Evolutionary conservation across 1,140 invertebrate species (phyloP), one percentile per base, ranked within the genome.

Genomic region (Hermetia illucens): DNA sequence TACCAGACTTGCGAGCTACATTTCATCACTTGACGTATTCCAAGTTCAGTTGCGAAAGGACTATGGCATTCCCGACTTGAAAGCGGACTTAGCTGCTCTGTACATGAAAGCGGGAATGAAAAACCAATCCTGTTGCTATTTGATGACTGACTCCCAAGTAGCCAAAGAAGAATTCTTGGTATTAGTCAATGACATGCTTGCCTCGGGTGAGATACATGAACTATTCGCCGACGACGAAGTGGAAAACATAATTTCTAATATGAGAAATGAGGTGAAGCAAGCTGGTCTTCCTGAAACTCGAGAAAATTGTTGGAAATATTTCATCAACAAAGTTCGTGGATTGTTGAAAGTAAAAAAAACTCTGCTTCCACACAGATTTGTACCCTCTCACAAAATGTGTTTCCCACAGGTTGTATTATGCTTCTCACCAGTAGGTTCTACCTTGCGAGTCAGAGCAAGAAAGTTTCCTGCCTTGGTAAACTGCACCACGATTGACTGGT

Each of bases 281-380:
- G 61, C 74, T 3, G 92, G 90, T 8, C 64, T 90, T 36, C 64
- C 77, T 39, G 91, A 95, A 59, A 84, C 83, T 0, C 72, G 78
- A 45, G 91, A 96, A 55, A 94, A 91, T 52, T 94, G 90, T 53
- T 97, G 91, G 91, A 82, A 79, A 55, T 91, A 88, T 64, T 96
- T 93, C 54, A 92, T 97, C 44, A 84, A 92, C 47, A 75, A 84
- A 53, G 88, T 94, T 9, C 69, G 87, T 38, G 67, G 64, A 31
- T 62, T 74, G 48, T 50, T 86, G 3, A 86, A 83, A 56, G 64
- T 64, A 38, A n/a, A 12, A 4, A 5, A 5, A 4, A 18, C 19
- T 15, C 5, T 17, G 16, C 12, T 12, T 34, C 20, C 5, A 27
- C 8, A 27, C 24, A 27, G 13, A 27, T 9, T 34, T 34, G 10